phyloP scores from a whole-genome alignment of 2,888 invertebrate species.

The Steinernema hermaphroditum region DNA sequence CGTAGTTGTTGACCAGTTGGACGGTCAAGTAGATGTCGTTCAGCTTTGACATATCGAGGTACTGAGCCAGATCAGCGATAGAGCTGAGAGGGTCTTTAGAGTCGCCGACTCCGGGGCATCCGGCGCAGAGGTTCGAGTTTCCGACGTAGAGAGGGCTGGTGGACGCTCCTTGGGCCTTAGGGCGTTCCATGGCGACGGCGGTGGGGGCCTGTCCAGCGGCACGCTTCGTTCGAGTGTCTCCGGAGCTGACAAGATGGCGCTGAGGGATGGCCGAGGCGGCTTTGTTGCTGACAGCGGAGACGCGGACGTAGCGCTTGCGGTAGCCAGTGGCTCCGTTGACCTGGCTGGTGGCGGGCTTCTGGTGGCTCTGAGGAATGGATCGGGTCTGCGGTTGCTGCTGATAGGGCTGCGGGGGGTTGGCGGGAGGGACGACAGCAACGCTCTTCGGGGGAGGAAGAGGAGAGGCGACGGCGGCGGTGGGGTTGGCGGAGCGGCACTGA shows the following conservation, averaged over 20 bases:
- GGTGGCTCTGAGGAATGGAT: neutral
- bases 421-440: neutral
- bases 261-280: neutral
- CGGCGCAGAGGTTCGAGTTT: conserved; percentile 37
- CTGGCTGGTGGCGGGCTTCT: conserved; percentile 1
- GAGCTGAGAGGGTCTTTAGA: conserved; percentile 34
- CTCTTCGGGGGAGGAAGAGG: conserved; percentile 15
- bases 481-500: conserved; percentile 3
- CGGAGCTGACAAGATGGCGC: conserved; percentile 18
- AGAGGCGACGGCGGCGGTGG: conserved; percentile 14
- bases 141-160: conserved; percentile 39
- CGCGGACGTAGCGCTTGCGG: conserved; percentile 18
- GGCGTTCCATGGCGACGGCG: conserved; percentile 39
- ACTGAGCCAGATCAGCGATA: conserved; percentile 35
- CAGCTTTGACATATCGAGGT: conserved; percentile 45
- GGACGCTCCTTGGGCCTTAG: conserved; percentile 39
- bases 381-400: neutral
- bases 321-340: neutral
- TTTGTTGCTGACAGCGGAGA: neutral
- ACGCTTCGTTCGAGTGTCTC: neutral
- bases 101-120: conserved; percentile 40
- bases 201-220: conserved; percentile 39
- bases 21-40: conserved; percentile 57
- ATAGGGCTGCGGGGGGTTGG: neutral
- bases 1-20: conserved; percentile 57